Evolutionary conservation across 2,113 vertebrate species (phyloP).

Genomic region (Montifringilla adamsi): DNA sequence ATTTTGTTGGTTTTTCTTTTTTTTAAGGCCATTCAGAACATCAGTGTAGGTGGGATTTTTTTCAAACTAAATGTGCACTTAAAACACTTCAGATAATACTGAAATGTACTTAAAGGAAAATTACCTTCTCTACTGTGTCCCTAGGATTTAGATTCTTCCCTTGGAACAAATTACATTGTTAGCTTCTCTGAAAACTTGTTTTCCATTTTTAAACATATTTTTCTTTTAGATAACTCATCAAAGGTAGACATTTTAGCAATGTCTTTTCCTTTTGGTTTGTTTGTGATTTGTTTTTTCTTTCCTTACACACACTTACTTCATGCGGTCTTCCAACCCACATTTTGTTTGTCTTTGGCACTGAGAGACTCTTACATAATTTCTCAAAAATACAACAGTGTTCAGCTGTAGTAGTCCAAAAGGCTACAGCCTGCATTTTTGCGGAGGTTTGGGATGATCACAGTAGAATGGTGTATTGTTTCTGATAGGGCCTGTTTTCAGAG

Average conservation of each 20-base stretch:
- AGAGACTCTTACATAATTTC: slow-evolving; percentile 20
- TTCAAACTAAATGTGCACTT: not conserved
- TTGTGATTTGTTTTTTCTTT: not conserved
- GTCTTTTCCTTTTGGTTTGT: slow-evolving; percentile 18
- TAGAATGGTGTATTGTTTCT: slow-evolving; percentile 46
- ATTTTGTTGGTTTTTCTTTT: not conserved
- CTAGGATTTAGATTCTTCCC: not conserved
- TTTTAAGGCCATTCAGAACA: not conserved
- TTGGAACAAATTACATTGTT: not conserved
- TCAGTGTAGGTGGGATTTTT: not conserved
- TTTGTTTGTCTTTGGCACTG: slow-evolving; percentile 37
- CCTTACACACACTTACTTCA: not conserved
- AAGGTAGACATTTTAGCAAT: not conserved
- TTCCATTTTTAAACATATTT: not conserved
- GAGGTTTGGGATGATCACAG: not conserved
- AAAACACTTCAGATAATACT: not conserved
- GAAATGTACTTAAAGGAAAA: slow-evolving; percentile 27
- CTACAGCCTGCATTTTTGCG: slow-evolving; percentile 30
- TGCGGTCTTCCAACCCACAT: slow-evolving; percentile 1
- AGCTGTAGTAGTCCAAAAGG: not conserved
- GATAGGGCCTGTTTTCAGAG: not conserved
- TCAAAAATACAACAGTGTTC: slow-evolving; percentile 26
- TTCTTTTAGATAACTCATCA: not conserved
- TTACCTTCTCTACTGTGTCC: not conserved
- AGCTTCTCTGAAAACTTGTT: not conserved